Evolutionary conservation across 53 echinoderm and acorn worm species (phyloP), one percentile per base, ranked within the genome.

Genomic region (Patiria pectinifera): DNA sequence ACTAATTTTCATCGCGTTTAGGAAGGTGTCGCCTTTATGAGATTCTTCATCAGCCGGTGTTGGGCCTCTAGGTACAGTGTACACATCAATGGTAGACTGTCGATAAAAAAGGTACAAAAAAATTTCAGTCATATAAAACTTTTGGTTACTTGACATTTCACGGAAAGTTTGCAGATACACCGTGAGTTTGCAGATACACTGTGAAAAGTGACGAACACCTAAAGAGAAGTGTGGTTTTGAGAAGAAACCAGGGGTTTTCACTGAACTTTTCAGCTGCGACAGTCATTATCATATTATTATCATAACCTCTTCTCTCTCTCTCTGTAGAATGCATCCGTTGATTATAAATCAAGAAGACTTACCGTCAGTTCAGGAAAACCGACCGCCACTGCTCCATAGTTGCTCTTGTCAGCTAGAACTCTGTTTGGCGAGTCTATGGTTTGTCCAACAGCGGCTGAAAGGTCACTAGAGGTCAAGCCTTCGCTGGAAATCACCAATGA

Each of bases 341-440:
- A 21, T 23, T n/a, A 35, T 35, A 35, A 24, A 79, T 14, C 18
- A 76, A 46, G 45, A 12, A 35, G 4, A 79, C 80, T 46, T 24
- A 90, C 90, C 90, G 35, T 80, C 26, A 93, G 45, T 60, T 99
- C 97, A 49, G 99, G 99, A n/a, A 99, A 95, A 44, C 99, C 99
- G 15, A 99, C 97, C 18, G 97, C 99, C 25, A 99, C 91, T 1
- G 91, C 80, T 18, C 93, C 93, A 89, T 96, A 93, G 74, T 92
- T 95, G 44, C 85, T 80, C 21, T 84, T 85, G 26, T 95, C 92
- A 45, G 96, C 96, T 15, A 99, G 49, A 14, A 99, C 87, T 79
- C 99, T 92, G 93, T 99, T 99, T 11, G 97, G 97, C 14, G 97
- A 74, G 4, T 96, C 95, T 21, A 98, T 92, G 23, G 92, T 97